phyloP scores from a whole-genome alignment of 2,113 vertebrate species.

The Irena cyanogastra region DNA sequence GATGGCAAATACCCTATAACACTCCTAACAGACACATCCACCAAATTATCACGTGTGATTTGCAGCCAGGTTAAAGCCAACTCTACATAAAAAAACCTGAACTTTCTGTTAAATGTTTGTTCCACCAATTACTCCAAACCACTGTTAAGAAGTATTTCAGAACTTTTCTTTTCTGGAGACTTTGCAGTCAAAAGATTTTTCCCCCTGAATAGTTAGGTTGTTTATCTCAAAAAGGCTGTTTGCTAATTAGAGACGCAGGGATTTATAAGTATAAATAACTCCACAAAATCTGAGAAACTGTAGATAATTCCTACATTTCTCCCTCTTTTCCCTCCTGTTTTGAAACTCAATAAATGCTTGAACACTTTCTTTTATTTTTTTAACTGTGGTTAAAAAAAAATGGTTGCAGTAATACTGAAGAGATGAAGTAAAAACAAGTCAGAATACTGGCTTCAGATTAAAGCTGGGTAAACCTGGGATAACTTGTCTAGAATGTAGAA shows the following conservation, averaged over 20 bases:
- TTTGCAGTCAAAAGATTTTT: neutral
- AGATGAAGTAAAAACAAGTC: neutral
- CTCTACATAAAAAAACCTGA: neutral
- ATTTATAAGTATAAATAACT: neutral
- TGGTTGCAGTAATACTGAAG: neutral
- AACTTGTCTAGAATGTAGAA: neutral
- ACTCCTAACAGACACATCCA: neutral
- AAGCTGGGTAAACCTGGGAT: neutral
- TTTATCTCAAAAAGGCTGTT: neutral
- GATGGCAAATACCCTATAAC: neutral
- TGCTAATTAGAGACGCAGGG: neutral
- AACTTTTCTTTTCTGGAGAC: neutral
- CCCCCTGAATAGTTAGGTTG: neutral
- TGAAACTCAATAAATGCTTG: neutral
- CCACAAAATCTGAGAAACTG: neutral
- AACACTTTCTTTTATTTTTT: neutral
- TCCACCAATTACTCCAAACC: neutral
- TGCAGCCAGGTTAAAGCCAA: neutral
- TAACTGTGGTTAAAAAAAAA: neutral
- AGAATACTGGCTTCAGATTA: slow-evolving; percentile 29
- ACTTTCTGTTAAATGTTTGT: neutral
- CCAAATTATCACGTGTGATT: neutral
- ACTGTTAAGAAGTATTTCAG: neutral
- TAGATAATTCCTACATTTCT: neutral
- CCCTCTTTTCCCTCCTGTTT: neutral